phyloP scores from a whole-genome alignment of 2,797 vertebrate species.

The Chaetophractus vellerosus region DNA sequence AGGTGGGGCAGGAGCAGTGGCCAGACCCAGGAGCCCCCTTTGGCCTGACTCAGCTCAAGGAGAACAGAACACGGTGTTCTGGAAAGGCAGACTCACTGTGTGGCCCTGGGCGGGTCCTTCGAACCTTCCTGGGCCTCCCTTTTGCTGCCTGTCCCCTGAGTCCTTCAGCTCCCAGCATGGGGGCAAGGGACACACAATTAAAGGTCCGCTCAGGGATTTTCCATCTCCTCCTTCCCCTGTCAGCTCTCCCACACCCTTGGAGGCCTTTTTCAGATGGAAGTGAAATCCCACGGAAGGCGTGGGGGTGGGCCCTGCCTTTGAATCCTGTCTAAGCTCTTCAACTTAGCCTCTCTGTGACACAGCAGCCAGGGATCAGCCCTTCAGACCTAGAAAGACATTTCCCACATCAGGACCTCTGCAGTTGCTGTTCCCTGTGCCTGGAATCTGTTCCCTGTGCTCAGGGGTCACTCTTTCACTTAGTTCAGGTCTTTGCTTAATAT shows the following conservation, averaged over 20 bases:
- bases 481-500: neutral
- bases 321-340: neutral
- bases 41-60: neutral
- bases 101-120: conserved; percentile 34
- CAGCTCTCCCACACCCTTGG: too few relatives aligned
- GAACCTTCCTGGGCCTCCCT: neutral
- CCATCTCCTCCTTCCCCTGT: too few relatives aligned
- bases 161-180: neutral
- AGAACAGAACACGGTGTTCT: neutral
- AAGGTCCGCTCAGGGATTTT: neutral
- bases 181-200: fast-evolving
- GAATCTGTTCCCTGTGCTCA: neutral
- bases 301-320: neutral
- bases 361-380: neutral
- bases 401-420: neutral
- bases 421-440: neutral
- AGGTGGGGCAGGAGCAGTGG: neutral
- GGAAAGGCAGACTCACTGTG: neutral
- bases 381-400: neutral
- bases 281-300: neutral
- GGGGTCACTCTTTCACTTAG: neutral
- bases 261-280: neutral
- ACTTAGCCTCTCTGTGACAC: neutral
- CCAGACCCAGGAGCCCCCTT: neutral
- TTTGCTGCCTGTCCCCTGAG: neutral